Base-by-base conservation (phyloP, 2,797 vertebrate genomes). In the Danio choprae region DNA sequence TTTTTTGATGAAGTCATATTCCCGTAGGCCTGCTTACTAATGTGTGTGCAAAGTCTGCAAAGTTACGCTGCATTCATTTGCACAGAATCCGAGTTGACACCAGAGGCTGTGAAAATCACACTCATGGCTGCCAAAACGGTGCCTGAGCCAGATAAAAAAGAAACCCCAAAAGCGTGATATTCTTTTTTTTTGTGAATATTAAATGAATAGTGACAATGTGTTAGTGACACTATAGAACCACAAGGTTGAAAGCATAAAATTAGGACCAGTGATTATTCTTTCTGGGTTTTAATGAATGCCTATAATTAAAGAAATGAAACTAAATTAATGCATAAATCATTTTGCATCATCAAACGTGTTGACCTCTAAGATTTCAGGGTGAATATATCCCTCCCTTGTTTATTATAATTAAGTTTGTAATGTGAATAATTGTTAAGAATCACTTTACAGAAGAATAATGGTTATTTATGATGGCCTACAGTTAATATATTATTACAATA, bases 41-140 rank as follows among this genome's bases (percentile, higher is more conserved):
- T 72, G 67, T 69, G 75, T 70, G 44, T 70, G 44, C 82, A 86
- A 76, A 80, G 56, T 80, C 72, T 75, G 46, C 77, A 65, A 86
- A 76, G 74, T 80, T 56, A 44, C 85, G 9, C 86, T 88, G 87
- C 88, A 90, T 91, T 84, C 64, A 89, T 91, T 91, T 84, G 81
- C 86, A 82, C 87, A 73, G 76, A 79, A 81, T 87, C 79, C 82
- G 84, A 87, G 83, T 80, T 75, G 88, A 86, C 83, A 87, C 85
- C 44, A 40, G 83, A 87, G 87, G 84, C 43, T 86, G 82, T 72
- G 74, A 41, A 81, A 78, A 60, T 83, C 73, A 64, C 79, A 74
- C 53, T 71, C 29, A 41, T 1, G 64, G 67, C 68, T 84, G 70
- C 64, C 62, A 82, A 44, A 64, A 83, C 41, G 9, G 48, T 72